Evolutionary conservation across 2,888 invertebrate genomes (phyloP).

Genomic region (Nomada goodeniana): DNA sequence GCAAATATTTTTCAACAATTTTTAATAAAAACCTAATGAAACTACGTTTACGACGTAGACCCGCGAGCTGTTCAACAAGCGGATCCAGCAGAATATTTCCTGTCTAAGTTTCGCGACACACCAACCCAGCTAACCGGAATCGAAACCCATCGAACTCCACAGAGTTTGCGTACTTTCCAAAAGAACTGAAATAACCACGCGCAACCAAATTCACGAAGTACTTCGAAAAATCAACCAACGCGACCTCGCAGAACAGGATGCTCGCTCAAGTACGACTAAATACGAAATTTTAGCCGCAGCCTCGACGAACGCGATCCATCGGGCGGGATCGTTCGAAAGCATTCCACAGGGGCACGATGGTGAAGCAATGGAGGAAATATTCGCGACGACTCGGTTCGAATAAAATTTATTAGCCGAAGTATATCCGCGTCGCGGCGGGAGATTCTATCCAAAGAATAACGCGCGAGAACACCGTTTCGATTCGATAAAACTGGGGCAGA

Average conservation of each 20-base stretch:
- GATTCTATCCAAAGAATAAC: constrained; percentile 16
- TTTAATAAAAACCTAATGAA: no score
- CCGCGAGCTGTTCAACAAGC: no score
- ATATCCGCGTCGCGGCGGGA: constrained; percentile 4
- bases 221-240: neutral
- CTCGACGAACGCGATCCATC: neutral
- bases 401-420: constrained; percentile 44
- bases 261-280: constrained; percentile 4
- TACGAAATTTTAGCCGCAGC: neutral
- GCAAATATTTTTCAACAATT: no score
- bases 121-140: no score
- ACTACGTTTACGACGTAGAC: no score
- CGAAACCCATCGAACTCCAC: neutral
- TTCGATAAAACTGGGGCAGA: constrained; percentile 50
- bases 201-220: neutral
- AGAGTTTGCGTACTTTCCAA: no score
- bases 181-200: neutral
- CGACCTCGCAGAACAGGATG: constrained; percentile 9
- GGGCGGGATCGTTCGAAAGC: constrained; percentile 12
- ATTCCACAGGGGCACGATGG: constrained; percentile 5
- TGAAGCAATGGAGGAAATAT: constrained; percentile 26
- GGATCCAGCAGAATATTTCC: no score
- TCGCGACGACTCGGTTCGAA: constrained; percentile 18
- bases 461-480: constrained; percentile 12
- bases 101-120: no score